phyloP scores from a whole-genome alignment of 1,140 invertebrate genomes.

The Aradophagus sp. region DNA sequence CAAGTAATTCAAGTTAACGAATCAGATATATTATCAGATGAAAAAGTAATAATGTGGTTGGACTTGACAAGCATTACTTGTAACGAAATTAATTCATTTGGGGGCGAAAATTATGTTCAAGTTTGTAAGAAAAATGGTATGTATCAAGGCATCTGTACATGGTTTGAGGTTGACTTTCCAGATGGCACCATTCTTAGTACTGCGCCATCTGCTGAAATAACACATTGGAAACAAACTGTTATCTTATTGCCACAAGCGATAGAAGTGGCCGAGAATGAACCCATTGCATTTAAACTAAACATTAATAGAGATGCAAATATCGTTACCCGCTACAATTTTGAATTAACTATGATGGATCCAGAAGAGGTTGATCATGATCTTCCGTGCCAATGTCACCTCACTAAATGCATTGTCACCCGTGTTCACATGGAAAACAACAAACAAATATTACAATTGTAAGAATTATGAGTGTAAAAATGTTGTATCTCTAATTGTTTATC shows the following conservation, averaged over 20 bases:
- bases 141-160: constrained; percentile 91
- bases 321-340: constrained; percentile 79
- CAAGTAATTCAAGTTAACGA: constrained; percentile 66
- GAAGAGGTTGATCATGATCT: constrained; percentile 82
- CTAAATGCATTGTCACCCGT: constrained; percentile 84
- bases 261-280: constrained; percentile 80
- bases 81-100: constrained; percentile 85
- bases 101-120: constrained; percentile 77
- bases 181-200: constrained; percentile 81
- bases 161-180: constrained; percentile 86
- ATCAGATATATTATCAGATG: constrained; percentile 71
- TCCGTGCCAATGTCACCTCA: constrained; percentile 84
- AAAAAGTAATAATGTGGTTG: constrained; percentile 84
- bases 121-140: constrained; percentile 76
- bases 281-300: constrained; percentile 75
- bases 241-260: constrained; percentile 85
- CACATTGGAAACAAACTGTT: constrained; percentile 98
- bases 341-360: constrained; percentile 82
- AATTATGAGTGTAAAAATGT: constrained; percentile 6
- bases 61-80: constrained; percentile 80
- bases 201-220: constrained; percentile 83
- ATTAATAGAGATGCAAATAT: constrained; percentile 64
- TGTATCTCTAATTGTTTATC: constrained; percentile 1
- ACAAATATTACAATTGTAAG: background rate
- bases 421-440: constrained; percentile 73